Base-by-base conservation (phyloP, 2,113 vertebrate species). In the Perccottus glenii region DNA sequence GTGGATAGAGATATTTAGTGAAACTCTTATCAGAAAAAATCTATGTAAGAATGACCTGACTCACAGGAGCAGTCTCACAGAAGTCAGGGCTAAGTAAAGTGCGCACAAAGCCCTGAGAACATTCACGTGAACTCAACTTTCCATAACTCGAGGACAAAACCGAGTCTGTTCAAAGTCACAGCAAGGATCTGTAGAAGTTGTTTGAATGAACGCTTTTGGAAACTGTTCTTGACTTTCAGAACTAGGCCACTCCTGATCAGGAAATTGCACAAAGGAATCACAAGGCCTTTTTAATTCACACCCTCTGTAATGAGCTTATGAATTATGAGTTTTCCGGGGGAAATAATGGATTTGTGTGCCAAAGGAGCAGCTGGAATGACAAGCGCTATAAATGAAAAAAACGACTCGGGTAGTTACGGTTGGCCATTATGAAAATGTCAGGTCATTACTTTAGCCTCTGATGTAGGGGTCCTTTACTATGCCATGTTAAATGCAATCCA, bases 271-370 rank as follows among this genome's bases (percentile, higher is more conserved):
- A 82, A 85, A 84, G 84, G 60, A 83, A 64, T n/a, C 44, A 60
- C 11, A 32, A 64, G 64, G 84, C 64, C 80, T 81, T 75, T 84
- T 84, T 82, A 78, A 87, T 89, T 89, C 83, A 79, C 82, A 80
- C 63, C 77, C 85, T 70, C 78, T 67, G 75, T 89, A 89, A 88
- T 85, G 85, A 87, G 88, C 86, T 91, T 91, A 90, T 87, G 81
- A 91, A 90, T 91, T 89, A 88, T 89, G 83, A 91, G 80, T 87
- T 87, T 91, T 90, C 81, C 62, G 36, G 75, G 60, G 75, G 77
- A 87, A 88, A 83, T 88, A 82, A 87, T 87, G 85, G 87, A 91
- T 87, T 90, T 90, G 82, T 84, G 77, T 80, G 81, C 76, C 46
- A 74, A 79, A 73, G 66, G 77, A 80, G 80, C 80, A 57, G 79